Conservation (phyloP, 92 coral and sea anemone genomes). For the Pocillopora grandis region DNA sequence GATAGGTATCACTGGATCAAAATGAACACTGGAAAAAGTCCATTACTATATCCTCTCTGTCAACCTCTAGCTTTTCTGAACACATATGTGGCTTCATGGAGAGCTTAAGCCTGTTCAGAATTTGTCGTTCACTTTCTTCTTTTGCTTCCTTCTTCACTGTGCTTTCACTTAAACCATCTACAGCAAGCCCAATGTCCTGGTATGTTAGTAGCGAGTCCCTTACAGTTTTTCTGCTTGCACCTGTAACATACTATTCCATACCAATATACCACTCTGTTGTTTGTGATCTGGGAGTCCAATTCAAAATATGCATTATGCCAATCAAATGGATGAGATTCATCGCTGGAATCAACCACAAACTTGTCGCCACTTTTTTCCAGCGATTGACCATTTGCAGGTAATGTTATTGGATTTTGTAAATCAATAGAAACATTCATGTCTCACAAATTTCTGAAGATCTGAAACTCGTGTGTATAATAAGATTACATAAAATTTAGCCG, state of each 20-base stretch:
- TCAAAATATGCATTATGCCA: no score
- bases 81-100: conserved; percentile 39
- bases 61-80: conserved; percentile 57
- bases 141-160: background rate
- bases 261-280: no score
- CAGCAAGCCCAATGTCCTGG: conserved; percentile 40
- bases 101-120: conserved; percentile 27
- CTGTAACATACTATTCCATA: background rate
- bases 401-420: no score
- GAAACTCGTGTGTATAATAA: no score
- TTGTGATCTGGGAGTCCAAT: no score
- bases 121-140: conserved; percentile 35
- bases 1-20: conserved; percentile 42
- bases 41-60: conserved; percentile 54
- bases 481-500: no score
- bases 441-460: no score
- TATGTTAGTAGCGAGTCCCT: conserved; percentile 34
- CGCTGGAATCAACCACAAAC: no score
- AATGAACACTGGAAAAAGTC: conserved; percentile 53
- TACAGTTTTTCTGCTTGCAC: background rate
- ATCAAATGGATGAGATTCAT: no score
- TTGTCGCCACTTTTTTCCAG: no score
- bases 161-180: conserved; percentile 37
- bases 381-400: no score
- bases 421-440: no score